Evolutionary conservation across 2,888 invertebrate species (phyloP).

Genomic region (Lasioglossum morio): DNA sequence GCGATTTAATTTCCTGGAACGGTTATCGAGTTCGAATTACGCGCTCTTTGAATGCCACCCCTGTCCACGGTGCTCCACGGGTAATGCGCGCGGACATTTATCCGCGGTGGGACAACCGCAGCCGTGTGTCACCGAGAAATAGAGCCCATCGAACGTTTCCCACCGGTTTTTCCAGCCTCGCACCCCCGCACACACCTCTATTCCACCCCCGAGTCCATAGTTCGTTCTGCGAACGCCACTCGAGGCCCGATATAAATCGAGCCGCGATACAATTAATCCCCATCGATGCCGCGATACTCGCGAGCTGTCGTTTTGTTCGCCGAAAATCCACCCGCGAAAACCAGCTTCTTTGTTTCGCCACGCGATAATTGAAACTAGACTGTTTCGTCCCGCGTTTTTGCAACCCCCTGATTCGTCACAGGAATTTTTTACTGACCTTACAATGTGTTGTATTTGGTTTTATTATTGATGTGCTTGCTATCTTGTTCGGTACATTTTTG

Average conservation of each 20-base stretch:
- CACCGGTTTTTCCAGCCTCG: not conserved
- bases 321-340: not conserved
- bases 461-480: not conserved
- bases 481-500: not conserved
- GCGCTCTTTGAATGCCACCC: constrained; percentile 3
- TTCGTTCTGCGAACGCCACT: not conserved
- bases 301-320: not conserved
- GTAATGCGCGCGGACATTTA: not conserved
- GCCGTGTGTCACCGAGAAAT: not conserved
- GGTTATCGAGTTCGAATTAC: constrained; percentile 9
- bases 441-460: not conserved
- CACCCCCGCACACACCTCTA: not conserved
- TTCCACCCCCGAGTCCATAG: not conserved
- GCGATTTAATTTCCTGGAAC: not conserved
- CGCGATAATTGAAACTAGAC: not conserved
- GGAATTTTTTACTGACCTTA: not conserved
- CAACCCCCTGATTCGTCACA: not conserved
- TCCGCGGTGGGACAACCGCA: not conserved
- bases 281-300: constrained; percentile 15
- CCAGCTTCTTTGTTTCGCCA: not conserved
- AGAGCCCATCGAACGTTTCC: not conserved
- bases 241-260: constrained; percentile 27
- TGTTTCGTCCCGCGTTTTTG: not conserved
- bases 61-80: not conserved
- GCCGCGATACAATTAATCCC: constrained; percentile 27